These are phyloP conservation scores for Centroberyx gerrardi DNA, from an alignment of 2,797 vertebrate genomes.

Conservation along the genomic window DNA sequence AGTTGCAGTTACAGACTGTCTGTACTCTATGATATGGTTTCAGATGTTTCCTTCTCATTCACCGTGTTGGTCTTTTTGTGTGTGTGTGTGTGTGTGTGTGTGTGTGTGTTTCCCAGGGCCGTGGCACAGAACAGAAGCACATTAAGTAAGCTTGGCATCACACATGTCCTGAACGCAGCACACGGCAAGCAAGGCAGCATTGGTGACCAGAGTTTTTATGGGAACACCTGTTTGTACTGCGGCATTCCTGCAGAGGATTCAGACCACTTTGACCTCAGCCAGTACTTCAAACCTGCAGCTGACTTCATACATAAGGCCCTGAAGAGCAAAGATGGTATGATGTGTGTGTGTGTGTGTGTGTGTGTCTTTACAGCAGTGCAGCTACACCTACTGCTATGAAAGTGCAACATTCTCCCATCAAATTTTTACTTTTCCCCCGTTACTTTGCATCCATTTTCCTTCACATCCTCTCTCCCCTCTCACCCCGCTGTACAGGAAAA, in stretches of 20 bases:
- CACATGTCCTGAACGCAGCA: constrained; percentile 88
- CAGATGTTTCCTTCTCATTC: not conserved
- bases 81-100: constrained; percentile 16
- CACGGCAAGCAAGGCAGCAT: constrained; percentile 91
- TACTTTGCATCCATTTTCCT: not conserved
- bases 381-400: not conserved
- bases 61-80: not conserved
- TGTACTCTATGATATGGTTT: not conserved
- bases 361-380: not conserved
- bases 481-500: constrained; percentile 85
- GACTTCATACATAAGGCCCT: constrained; percentile 86
- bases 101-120: constrained; percentile 68
- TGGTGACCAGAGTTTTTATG: constrained; percentile 86
- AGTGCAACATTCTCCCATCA: not conserved
- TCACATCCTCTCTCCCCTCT: constrained; percentile 19
- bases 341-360: not conserved
- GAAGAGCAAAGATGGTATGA: constrained; percentile 83
- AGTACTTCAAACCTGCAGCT: constrained; percentile 80
- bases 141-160: constrained; percentile 88
- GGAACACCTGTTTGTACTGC: constrained; percentile 80
- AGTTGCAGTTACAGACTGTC: not conserved
- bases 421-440: not conserved
- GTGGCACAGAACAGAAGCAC: constrained; percentile 81
- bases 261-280: constrained; percentile 82
- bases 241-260: constrained; percentile 85